Base-by-base conservation (phyloP, 1,140 invertebrate species). In the Neodiprion fabricii region DNA sequence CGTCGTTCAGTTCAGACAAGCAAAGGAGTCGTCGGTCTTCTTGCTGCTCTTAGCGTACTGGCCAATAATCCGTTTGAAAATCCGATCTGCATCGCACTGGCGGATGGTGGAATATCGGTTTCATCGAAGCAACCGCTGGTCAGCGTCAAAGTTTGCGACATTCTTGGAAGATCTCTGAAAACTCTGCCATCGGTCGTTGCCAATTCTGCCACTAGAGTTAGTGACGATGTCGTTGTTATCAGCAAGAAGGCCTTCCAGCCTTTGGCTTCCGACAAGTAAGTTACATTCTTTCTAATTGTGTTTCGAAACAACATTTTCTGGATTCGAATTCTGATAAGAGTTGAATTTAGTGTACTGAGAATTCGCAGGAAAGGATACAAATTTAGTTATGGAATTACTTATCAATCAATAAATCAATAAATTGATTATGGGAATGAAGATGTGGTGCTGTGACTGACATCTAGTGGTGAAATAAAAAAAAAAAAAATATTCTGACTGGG, bases 1-100 rank as follows among this genome's bases (percentile, higher is more conserved):
- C 91, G 97, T 49, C 93, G 94, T 79, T 96, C 95, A 70, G 96
- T 98, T 4, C 96, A 96, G 84, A 93, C 95, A 40, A 89, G 94
- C 0, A 95, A 95, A 84, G 96, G 96, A 48, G 95, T 94, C 11
- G 92, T 93, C 65, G 91, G 93, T 73, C 89, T 99, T 23, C 85
- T 98, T 2, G 94, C 96, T 74, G 94, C 95, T 0, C 88, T 97
- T n/a, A 91, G 91, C 76, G 89, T 90, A 48, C 89, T 96, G 11
- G 91, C 93, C 14, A 89, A 86, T 2, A 94, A 94, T 78, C 91
- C 93, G 84, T 91, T 92, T 83, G 84, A 86, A 48, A 86, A 84
- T 68, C 96, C 96, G 40, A 91, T 96, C 66, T 95, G 94, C 80
- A 92, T 98, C 48, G 92, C 93, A 5, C 89, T 97, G 23, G 92